These are phyloP conservation scores for Hybos culiciformis DNA, from an alignment of 2,888 invertebrate genomes.

Conservation along the genomic window DNA sequence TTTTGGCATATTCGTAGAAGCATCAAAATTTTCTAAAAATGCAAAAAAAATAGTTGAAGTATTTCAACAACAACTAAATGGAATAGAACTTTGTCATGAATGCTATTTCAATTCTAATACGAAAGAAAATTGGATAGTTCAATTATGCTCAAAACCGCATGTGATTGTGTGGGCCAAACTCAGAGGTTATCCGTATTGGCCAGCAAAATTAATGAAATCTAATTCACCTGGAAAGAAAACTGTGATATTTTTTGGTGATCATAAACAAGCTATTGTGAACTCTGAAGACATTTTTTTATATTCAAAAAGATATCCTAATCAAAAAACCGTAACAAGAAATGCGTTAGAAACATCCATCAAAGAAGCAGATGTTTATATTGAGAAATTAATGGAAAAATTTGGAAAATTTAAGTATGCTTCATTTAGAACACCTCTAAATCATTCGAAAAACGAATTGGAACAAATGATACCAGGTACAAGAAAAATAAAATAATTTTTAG, in stretches of 20 bases:
- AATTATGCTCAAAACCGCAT: constrained; percentile 83
- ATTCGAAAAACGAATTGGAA: constrained; percentile 48
- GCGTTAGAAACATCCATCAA: constrained; percentile 49
- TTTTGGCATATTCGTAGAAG: constrained; percentile 37
- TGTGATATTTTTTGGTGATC: constrained; percentile 88
- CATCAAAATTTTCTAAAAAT: constrained; percentile 57
- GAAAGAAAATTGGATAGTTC: constrained; percentile 75
- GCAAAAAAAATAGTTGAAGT: constrained; percentile 71
- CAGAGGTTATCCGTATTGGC: constrained; percentile 95
- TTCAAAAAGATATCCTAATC: constrained; percentile 59
- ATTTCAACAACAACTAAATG: constrained; percentile 76
- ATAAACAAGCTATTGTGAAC: constrained; percentile 86
- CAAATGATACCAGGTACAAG: constrained; percentile 49
- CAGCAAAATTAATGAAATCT: constrained; percentile 76
- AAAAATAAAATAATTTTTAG: too few relatives aligned
- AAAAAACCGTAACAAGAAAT: constrained; percentile 35
- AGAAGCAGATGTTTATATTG: constrained; percentile 44
- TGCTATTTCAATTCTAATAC: constrained; percentile 81
- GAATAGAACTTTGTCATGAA: constrained; percentile 87
- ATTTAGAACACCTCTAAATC: constrained; percentile 53
- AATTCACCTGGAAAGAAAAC: constrained; percentile 59
- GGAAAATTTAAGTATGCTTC: constrained; percentile 61
- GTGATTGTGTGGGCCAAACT: constrained; percentile 90
- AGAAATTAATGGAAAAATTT: constrained; percentile 55
- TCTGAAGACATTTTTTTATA: constrained; percentile 71